A percentile compares a stretch with the other conserved stretches of the same genome.
These are phyloP conservation scores for Meleagris gallopavo DNA, from an alignment of 2,113 vertebrate genomes.

Conservation along the genomic window DNA sequence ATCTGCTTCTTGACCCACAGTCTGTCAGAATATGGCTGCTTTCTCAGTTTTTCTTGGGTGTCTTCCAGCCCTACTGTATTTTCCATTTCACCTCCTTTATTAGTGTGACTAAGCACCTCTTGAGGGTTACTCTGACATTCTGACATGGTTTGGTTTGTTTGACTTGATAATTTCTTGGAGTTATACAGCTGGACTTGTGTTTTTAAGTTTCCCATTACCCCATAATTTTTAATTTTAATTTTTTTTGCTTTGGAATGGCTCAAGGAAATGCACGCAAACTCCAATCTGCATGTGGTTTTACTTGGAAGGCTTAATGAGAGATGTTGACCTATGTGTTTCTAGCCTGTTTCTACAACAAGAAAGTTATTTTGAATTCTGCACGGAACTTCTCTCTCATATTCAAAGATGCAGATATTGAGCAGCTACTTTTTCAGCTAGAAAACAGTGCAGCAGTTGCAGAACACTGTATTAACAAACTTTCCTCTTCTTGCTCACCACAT, in stretches of 20 bases:
- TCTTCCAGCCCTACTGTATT: background rate
- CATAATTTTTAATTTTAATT: background rate
- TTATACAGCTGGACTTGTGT: background rate
- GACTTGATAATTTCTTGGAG: background rate
- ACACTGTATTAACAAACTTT: background rate
- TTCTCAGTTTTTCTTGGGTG: background rate
- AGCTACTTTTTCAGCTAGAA: background rate
- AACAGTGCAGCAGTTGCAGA: background rate
- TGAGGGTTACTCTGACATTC: background rate
- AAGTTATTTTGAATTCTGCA: background rate
- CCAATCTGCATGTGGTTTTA: constrained; percentile 17
- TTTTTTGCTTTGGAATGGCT: background rate
- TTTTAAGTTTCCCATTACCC: constrained; percentile 7
- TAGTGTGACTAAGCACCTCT: constrained; percentile 8
- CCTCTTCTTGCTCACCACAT: background rate
- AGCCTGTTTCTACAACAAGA: constrained; percentile 12
- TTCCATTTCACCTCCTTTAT: constrained; percentile 7
- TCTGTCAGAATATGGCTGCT: background rate
- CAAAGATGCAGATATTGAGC: background rate
- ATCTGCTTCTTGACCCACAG: background rate
- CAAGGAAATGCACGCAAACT: background rate
- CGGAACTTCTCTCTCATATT: background rate
- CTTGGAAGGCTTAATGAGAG: background rate
- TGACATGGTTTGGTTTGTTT: background rate
- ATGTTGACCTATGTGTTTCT: background rate